phyloP scores from a whole-genome alignment of 2,888 invertebrate genomes.

The Caenorhabditis sp. region DNA sequence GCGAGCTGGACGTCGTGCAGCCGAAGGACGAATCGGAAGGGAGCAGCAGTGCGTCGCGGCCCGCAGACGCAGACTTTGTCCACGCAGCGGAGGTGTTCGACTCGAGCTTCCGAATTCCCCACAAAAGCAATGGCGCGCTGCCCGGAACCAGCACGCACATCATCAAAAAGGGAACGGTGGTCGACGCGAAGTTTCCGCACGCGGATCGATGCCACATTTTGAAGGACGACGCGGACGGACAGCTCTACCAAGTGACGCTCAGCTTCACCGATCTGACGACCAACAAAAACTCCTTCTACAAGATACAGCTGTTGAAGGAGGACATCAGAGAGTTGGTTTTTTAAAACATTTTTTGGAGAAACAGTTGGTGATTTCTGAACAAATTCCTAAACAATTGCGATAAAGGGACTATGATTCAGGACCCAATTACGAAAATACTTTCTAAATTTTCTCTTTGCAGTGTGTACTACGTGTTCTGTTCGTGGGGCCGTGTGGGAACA shows the following conservation, averaged over 20 bases:
- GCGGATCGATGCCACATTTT: slow-evolving; percentile 67
- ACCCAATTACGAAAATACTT: too few relatives aligned
- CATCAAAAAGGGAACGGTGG: slow-evolving; percentile 89
- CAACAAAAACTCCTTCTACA: slow-evolving; percentile 94
- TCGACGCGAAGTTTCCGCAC: slow-evolving; percentile 88
- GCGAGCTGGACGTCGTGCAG: neutral
- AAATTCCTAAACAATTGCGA: too few relatives aligned
- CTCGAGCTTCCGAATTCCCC: neutral
- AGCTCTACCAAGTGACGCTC: slow-evolving; percentile 66
- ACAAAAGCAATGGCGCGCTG: neutral
- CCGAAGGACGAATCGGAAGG: neutral
- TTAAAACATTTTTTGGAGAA: too few relatives aligned
- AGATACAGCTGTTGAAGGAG: slow-evolving; percentile 89
- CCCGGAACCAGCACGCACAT: slow-evolving; percentile 82
- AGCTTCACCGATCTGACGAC: slow-evolving; percentile 87
- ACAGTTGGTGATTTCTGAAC: too few relatives aligned
- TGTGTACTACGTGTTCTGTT: slow-evolving; percentile 86
- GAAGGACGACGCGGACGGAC: slow-evolving; percentile 57
- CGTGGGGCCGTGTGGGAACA: slow-evolving; percentile 98
- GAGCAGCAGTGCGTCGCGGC: too few relatives aligned
- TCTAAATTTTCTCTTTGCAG: slow-evolving; percentile 21
- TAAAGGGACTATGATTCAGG: too few relatives aligned
- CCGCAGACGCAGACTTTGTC: neutral
- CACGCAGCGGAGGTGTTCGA: slow-evolving; percentile 35
- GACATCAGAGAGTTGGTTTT: slow-evolving; percentile 81